These are phyloP conservation scores for Apis cerana DNA, from an alignment of 1,140 invertebrate species.

Conservation along the genomic window DNA sequence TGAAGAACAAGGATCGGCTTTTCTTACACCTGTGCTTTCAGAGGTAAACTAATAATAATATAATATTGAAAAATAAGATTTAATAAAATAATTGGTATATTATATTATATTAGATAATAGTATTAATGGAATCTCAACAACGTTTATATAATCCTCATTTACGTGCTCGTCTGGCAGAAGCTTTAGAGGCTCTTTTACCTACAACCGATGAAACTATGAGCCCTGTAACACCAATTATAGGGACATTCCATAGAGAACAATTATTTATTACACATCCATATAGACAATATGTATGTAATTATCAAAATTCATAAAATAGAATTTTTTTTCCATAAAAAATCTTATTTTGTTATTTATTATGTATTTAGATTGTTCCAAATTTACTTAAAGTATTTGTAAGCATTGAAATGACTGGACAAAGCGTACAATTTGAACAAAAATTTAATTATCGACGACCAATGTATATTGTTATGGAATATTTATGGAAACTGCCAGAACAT, in stretches of 20 bases:
- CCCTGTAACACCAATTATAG: slow-evolving; percentile 82
- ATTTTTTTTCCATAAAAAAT: neutral
- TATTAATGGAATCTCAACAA: slow-evolving; percentile 88
- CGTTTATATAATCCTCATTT: slow-evolving; percentile 96
- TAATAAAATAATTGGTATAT: slow-evolving; percentile 21
- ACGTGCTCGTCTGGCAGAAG: slow-evolving; percentile 93
- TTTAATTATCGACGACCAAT: slow-evolving; percentile 98
- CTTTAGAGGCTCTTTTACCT: slow-evolving; percentile 91
- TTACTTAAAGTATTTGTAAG: slow-evolving; percentile 96
- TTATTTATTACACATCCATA: slow-evolving; percentile 91
- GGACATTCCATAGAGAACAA: slow-evolving; percentile 86
- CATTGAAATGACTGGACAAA: slow-evolving; percentile 98
- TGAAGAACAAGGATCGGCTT: slow-evolving; percentile 83
- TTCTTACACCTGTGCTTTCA: slow-evolving; percentile 89
- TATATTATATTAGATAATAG: slow-evolving; percentile 68
- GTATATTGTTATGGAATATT: slow-evolving; percentile 95
- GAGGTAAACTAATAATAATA: slow-evolving; percentile 77
- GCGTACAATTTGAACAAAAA: slow-evolving; percentile 97
- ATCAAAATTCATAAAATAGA: neutral
- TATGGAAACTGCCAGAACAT: slow-evolving; percentile 92
- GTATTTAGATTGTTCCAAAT: slow-evolving; percentile 85
- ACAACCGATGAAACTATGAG: slow-evolving; percentile 82
- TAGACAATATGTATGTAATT: slow-evolving; percentile 82
- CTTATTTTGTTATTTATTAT: neutral
- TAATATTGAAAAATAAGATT: neutral